phyloP scores from a whole-genome alignment of 2,888 invertebrate species.

The Phengaris arion region DNA sequence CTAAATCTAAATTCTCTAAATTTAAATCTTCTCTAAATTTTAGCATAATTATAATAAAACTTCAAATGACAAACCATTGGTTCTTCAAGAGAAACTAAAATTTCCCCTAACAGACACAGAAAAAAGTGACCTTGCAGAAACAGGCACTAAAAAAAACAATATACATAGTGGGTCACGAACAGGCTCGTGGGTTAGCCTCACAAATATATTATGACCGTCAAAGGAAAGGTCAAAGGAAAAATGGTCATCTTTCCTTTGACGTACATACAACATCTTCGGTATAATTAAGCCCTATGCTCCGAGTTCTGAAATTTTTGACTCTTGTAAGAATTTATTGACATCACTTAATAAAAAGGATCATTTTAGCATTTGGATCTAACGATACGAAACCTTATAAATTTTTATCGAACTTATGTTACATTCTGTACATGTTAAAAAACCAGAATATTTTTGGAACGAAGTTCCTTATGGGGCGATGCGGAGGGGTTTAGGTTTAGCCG shows the following conservation, averaged over 20 bases:
- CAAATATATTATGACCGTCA: constrained; percentile 6
- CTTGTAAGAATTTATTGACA: neutral
- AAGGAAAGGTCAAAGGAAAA: too few relatives aligned
- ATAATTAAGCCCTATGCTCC: neutral
- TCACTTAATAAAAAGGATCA: neutral
- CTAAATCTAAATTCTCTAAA: neutral
- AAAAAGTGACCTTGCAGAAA: neutral
- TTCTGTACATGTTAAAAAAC: neutral
- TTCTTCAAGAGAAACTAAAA: neutral
- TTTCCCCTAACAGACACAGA: neutral
- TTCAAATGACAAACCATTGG: neutral
- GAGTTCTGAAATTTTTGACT: neutral
- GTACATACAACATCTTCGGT: neutral
- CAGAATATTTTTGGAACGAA: neutral
- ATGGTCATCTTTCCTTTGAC: too few relatives aligned
- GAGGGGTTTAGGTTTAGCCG: too few relatives aligned
- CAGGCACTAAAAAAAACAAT: neutral
- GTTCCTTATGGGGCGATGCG: too few relatives aligned
- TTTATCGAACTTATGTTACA: neutral
- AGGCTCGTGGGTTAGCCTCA: neutral
- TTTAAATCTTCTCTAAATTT: too few relatives aligned
- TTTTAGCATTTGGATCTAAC: neutral
- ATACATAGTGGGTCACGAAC: neutral
- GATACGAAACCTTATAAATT: neutral
- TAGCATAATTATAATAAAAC: neutral